phyloP scores from a whole-genome alignment of 37 sponge, comb jelly and placozoan genomes.

The Tethya wilhelma region DNA sequence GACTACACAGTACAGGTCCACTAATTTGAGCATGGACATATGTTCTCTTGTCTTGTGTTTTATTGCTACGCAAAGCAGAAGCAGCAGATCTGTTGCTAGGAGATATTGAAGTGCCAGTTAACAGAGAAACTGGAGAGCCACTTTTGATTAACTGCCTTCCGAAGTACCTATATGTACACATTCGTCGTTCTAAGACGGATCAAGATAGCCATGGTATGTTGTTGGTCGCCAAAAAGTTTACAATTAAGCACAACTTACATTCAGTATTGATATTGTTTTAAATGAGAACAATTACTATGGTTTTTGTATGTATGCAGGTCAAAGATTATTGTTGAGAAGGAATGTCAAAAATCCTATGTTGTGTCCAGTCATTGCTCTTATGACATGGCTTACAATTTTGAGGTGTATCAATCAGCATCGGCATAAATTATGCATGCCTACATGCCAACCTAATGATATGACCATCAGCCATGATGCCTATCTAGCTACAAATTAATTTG shows the following conservation, averaged over 20 bases:
- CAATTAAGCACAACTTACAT: too few relatives aligned
- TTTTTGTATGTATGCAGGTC: too few relatives aligned
- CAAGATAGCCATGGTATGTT: not conserved
- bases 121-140: not conserved
- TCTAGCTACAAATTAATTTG: too few relatives aligned
- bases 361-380: not conserved
- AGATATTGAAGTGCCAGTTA: not conserved
- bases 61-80: not conserved
- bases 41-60: not conserved
- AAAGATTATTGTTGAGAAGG: not conserved
- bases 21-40: not conserved
- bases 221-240: too few relatives aligned
- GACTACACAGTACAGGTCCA: not conserved
- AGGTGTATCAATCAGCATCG: too few relatives aligned
- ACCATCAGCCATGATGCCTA: too few relatives aligned
- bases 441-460: too few relatives aligned
- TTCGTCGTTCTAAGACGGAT: not conserved
- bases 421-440: too few relatives aligned
- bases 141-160: not conserved
- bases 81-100: not conserved
- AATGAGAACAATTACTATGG: too few relatives aligned
- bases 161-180: not conserved
- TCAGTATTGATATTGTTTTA: too few relatives aligned
- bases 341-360: not conserved
- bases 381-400: not conserved